phyloP scores from a whole-genome alignment of 2,888 invertebrate genomes.

The Linnaemya vulpina region DNA sequence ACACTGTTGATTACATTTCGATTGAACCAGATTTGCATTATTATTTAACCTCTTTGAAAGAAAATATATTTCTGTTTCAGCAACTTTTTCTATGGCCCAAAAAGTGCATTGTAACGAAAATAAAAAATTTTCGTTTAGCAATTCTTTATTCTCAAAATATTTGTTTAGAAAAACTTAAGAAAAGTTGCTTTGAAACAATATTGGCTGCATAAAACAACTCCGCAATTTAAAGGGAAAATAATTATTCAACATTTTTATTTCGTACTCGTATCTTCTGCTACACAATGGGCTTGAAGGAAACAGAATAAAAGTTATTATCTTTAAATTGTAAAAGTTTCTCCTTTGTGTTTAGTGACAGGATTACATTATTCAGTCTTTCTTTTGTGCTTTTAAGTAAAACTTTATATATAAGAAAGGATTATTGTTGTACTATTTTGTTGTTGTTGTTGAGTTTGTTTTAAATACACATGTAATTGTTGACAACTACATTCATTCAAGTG shows the following conservation, averaged over 20 bases:
- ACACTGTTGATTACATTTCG: no score
- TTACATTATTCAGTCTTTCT: slow-evolving; percentile 38
- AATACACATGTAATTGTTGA: slow-evolving; percentile 49
- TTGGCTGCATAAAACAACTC: neutral
- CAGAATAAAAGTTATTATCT: slow-evolving; percentile 27
- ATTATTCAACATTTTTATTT: neutral
- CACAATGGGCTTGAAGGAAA: slow-evolving; percentile 4
- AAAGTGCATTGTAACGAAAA: no score
- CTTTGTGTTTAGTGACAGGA: slow-evolving; percentile 44
- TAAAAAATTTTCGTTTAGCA: neutral
- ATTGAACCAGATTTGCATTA: no score
- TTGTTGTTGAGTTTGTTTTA: slow-evolving; percentile 19
- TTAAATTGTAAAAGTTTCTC: slow-evolving; percentile 41
- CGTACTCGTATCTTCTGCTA: neutral
- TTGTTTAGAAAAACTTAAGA: neutral
- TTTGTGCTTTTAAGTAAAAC: slow-evolving; percentile 34
- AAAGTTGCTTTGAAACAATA: neutral
- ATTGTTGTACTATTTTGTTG: slow-evolving; percentile 12
- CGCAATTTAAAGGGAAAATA: neutral
- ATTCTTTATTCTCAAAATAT: neutral
- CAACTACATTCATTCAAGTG: slow-evolving; percentile 34
- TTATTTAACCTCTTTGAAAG: no score
- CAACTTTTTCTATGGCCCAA: no score
- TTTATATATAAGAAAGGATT: slow-evolving; percentile 25
- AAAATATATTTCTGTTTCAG: no score